These are phyloP conservation scores for Eustalomyia histrio DNA, from an alignment of 2,888 invertebrate genomes.

Conservation along the genomic window DNA sequence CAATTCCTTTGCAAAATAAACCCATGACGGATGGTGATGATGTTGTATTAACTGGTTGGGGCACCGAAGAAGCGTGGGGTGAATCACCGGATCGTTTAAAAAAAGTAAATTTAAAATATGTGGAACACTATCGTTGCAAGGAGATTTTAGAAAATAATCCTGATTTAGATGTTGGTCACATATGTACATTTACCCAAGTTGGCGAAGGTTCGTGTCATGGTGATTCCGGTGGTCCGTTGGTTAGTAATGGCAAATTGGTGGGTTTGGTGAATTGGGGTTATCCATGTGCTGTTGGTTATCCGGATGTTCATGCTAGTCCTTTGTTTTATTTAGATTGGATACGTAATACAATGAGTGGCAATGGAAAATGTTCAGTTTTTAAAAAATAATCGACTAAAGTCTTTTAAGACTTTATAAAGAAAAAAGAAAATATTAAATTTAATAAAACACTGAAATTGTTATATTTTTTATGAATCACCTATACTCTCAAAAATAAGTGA, in stretches of 20 bases:
- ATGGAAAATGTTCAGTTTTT: slow-evolving; percentile 42
- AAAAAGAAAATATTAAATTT: too few species aligned
- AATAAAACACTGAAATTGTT: too few species aligned
- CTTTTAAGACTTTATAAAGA: too few species aligned
- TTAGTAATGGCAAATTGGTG: slow-evolving; percentile 69
- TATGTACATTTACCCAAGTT: slow-evolving; percentile 81
- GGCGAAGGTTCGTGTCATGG: slow-evolving; percentile 80
- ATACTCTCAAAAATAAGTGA: too few species aligned
- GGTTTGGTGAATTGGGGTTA: slow-evolving; percentile 77
- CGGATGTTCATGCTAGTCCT: slow-evolving; percentile 73
- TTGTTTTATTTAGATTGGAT: slow-evolving; percentile 74
- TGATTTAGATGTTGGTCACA: slow-evolving; percentile 81
- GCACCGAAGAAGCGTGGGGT: slow-evolving; percentile 79
- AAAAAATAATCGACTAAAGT: background rate
- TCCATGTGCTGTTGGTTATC: slow-evolving; percentile 75
- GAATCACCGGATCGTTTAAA: slow-evolving; percentile 81
- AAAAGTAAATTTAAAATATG: slow-evolving; percentile 80
- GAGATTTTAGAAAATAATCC: slow-evolving; percentile 72
- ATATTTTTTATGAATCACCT: too few species aligned
- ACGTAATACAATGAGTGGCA: slow-evolving; percentile 65
- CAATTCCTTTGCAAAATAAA: slow-evolving; percentile 81
- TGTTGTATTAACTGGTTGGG: slow-evolving; percentile 83
- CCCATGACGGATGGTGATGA: slow-evolving; percentile 80
- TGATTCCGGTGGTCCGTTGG: slow-evolving; percentile 76
- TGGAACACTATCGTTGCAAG: slow-evolving; percentile 79